Conservation (phyloP, 2,113 vertebrate genomes). For the Odocoileus hemionus region DNA sequence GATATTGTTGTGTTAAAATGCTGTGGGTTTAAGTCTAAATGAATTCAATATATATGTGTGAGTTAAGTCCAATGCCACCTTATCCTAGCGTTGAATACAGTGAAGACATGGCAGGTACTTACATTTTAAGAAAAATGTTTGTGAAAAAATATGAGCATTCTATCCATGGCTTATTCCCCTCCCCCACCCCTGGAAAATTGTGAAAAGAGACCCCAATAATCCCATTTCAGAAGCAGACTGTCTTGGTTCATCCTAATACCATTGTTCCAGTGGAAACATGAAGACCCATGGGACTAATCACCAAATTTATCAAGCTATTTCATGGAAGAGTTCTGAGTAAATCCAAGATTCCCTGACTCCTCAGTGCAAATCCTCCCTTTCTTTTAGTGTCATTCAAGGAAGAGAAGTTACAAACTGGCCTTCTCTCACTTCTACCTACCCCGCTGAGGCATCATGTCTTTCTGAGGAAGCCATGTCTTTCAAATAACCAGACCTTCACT, state of each 20-base stretch:
- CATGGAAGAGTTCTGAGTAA: neutral
- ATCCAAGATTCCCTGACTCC: neutral
- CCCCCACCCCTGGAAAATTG: neutral
- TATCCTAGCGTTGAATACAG: neutral
- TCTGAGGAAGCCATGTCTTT: neutral
- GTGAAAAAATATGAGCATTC: slow-evolving; percentile 5
- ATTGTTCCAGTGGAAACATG: neutral
- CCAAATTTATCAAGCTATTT: slow-evolving; percentile 5
- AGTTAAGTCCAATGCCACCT: neutral
- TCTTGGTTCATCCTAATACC: neutral
- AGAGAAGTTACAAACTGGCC: neutral
- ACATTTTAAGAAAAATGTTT: neutral
- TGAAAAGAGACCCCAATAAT: neutral
- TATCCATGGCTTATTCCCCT: neutral
- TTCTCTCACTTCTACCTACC: neutral
- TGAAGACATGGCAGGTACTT: neutral
- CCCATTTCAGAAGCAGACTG: neutral
- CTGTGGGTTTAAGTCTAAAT: neutral
- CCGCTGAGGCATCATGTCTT: neutral
- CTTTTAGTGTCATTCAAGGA: neutral
- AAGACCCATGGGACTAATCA: neutral
- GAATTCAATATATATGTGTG: neutral
- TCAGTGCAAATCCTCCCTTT: neutral
- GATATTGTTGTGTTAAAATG: neutral
- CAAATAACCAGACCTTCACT: neutral